Evolutionary conservation across 2,113 vertebrate species (phyloP).

Genomic region (Origma solitaria): DNA sequence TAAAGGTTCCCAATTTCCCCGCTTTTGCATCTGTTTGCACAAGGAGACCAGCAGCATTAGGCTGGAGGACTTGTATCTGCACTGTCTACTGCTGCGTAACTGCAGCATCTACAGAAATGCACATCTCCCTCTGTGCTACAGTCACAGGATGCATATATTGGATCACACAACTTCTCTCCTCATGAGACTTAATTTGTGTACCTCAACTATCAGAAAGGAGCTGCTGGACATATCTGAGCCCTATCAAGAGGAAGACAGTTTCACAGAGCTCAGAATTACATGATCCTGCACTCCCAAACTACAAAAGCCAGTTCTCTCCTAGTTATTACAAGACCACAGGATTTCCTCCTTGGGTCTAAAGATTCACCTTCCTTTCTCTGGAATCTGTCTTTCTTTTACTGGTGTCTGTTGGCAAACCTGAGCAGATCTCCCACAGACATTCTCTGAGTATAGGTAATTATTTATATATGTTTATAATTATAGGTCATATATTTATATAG

Average conservation of each 20-base stretch:
- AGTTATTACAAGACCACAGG: neutral
- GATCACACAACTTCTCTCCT: neutral
- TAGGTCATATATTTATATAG: neutral
- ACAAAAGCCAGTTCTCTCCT: neutral
- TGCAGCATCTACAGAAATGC: neutral
- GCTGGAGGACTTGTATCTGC: neutral
- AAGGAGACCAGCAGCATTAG: neutral
- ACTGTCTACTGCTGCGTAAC: neutral
- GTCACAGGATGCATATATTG: neutral
- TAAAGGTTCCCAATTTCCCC: neutral
- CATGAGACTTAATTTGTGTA: neutral
- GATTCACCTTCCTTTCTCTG: neutral
- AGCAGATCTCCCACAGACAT: neutral
- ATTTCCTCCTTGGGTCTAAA: neutral
- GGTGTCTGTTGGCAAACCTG: neutral
- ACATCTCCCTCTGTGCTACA: neutral
- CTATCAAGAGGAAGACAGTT: neutral
- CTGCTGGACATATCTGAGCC: neutral
- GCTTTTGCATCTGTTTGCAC: neutral
- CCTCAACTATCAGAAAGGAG: neutral
- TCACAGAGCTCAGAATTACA: neutral
- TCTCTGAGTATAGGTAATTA: neutral
- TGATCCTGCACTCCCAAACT: neutral
- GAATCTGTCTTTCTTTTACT: neutral
- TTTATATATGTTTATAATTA: neutral